Evolutionary conservation across 2,888 invertebrate species (phyloP).

Genomic region (Anaspis maculata): DNA sequence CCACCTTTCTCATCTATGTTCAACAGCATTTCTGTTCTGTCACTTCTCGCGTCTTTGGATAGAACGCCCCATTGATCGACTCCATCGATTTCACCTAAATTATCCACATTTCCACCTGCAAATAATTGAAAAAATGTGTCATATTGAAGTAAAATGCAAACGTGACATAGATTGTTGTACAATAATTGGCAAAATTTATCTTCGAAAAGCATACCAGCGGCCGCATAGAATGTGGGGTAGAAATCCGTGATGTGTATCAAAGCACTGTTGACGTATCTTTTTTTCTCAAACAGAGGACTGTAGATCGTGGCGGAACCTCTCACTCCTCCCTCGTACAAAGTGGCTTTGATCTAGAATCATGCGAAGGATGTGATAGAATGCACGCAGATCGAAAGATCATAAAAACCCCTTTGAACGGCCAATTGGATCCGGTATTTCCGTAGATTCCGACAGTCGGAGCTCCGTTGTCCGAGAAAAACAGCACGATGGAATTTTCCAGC

Average conservation of each 20-base stretch:
- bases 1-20: slow-evolving; percentile 40
- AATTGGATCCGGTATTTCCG: slow-evolving; percentile 69
- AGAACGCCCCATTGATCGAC: slow-evolving; percentile 37
- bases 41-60: slow-evolving; percentile 18
- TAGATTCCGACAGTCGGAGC: slow-evolving; percentile 65
- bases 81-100: slow-evolving; percentile 35
- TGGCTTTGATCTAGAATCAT: slow-evolving; percentile 54
- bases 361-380: not conserved
- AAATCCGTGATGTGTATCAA: slow-evolving; percentile 77
- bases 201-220: slow-evolving; percentile 23
- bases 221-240: slow-evolving; percentile 59
- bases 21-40: slow-evolving; percentile 23
- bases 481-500: slow-evolving; percentile 71
- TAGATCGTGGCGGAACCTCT: slow-evolving; percentile 69
- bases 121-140: too few relatives aligned
- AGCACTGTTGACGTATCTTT: slow-evolving; percentile 49
- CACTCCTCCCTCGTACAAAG: slow-evolving; percentile 80
- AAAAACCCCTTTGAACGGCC: slow-evolving; percentile 68
- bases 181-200: slow-evolving; percentile 4
- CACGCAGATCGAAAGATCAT: not conserved
- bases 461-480: slow-evolving; percentile 86
- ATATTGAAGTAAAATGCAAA: slow-evolving; percentile 8
- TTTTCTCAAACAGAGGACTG: slow-evolving; percentile 52
- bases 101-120: slow-evolving; percentile 37
- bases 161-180: slow-evolving; percentile 2